phyloP scores from a whole-genome alignment of 2,888 invertebrate species.

The Papilio elwesi region DNA sequence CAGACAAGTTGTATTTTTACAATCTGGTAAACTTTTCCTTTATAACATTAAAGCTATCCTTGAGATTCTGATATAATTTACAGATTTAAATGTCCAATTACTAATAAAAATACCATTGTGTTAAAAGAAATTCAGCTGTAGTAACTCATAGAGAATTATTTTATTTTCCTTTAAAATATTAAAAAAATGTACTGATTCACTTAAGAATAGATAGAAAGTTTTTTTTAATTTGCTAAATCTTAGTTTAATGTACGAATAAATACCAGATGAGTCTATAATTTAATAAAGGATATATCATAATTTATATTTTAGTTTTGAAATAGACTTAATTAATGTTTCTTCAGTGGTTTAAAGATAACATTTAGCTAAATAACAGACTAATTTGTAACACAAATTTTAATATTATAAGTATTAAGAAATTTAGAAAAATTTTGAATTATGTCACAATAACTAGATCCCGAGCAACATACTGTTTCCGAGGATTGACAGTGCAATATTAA shows the following conservation, averaged over 20 bases:
- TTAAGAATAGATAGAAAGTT: slow-evolving; percentile 6
- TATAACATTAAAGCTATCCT: neutral
- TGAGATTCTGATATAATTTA: slow-evolving; percentile 2
- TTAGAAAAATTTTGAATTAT: slow-evolving; percentile 44
- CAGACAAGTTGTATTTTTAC: neutral
- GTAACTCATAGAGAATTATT: neutral
- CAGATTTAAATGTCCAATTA: slow-evolving; percentile 3
- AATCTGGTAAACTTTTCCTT: slow-evolving; percentile 1
- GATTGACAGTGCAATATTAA: slow-evolving; percentile 79
- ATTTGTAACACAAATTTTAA: slow-evolving; percentile 17
- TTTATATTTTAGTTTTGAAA: slow-evolving; percentile 34
- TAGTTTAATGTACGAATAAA: slow-evolving; percentile 23
- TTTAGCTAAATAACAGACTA: slow-evolving; percentile 28
- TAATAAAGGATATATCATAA: slow-evolving; percentile 7
- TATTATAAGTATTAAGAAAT: slow-evolving; percentile 32
- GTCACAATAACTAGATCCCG: slow-evolving; percentile 46
- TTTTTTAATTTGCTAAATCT: slow-evolving; percentile 16
- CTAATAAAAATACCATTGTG: slow-evolving; percentile 16
- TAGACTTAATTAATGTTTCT: slow-evolving; percentile 24
- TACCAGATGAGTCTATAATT: slow-evolving; percentile 30
- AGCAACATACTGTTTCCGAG: slow-evolving; percentile 62
- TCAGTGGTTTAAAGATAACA: slow-evolving; percentile 19
- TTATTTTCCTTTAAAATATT: neutral
- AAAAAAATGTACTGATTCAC: slow-evolving; percentile 8
- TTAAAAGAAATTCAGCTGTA: slow-evolving; percentile 1